Conservation (phyloP, 2,797 vertebrate species). For the Parauchenoglanis ngamensis region DNA sequence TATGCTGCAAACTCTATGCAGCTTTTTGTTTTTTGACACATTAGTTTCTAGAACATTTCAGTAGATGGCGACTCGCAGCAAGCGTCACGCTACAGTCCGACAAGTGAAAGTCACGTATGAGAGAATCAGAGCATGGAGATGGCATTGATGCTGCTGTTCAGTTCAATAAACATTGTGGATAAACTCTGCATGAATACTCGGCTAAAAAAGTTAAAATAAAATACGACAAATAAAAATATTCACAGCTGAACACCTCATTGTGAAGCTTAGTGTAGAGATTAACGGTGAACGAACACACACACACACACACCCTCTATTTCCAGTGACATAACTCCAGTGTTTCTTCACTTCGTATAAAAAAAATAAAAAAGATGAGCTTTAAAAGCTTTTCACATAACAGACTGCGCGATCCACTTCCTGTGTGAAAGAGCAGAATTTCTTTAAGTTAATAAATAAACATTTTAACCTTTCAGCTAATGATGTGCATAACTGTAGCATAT, state of each 20-base stretch:
- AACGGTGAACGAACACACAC: neutral
- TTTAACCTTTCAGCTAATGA: neutral
- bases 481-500: neutral
- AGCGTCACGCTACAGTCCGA: conserved; percentile 28
- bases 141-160: neutral
- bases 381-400: neutral
- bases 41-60: conserved; percentile 30
- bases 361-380: neutral
- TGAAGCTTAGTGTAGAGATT: neutral
- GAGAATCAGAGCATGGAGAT: neutral
- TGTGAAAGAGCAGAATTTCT: neutral
- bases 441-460: neutral
- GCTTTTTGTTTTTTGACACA: conserved; percentile 28
- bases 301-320: neutral
- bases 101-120: neutral
- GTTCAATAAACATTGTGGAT: neutral
- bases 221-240: conserved; percentile 10
- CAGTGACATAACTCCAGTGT: conserved; percentile 51
- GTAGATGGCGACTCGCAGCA: conserved; percentile 5
- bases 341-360: neutral
- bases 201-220: conserved; percentile 28
- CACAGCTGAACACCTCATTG: conserved; percentile 26
- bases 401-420: neutral
- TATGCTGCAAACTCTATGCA: conserved; percentile 43
- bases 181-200: neutral